phyloP scores from a whole-genome alignment of 1,140 invertebrate species.

The Panonychus citri region DNA sequence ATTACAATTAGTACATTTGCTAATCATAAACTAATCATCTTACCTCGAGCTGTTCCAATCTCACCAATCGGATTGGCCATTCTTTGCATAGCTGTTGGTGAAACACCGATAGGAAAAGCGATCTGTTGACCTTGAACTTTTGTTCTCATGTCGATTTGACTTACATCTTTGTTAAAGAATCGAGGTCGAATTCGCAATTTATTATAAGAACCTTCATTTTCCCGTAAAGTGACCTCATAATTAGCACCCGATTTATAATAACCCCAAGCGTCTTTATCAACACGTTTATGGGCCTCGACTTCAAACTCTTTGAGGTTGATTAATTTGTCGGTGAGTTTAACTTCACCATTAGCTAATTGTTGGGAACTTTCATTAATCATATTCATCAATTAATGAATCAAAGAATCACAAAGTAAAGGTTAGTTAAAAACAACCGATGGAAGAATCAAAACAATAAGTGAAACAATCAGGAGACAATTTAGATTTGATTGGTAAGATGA shows the following conservation, averaged over 20 bases:
- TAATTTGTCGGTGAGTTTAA: slow-evolving; percentile 17
- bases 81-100: slow-evolving; percentile 67
- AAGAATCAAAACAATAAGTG: too few relatives aligned
- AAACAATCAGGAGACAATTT: too few relatives aligned
- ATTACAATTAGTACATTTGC: not conserved
- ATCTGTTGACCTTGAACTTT: too few relatives aligned
- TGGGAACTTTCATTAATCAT: too few relatives aligned
- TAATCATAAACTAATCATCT: not conserved
- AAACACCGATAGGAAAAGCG: too few relatives aligned
- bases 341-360: too few relatives aligned
- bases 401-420: too few relatives aligned
- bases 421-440: too few relatives aligned
- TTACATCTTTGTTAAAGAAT: slow-evolving; percentile 45
- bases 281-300: slow-evolving; percentile 34
- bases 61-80: slow-evolving; percentile 81
- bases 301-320: slow-evolving; percentile 61
- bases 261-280: slow-evolving; percentile 44
- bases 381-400: too few relatives aligned
- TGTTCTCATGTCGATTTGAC: slow-evolving; percentile 34
- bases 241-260: slow-evolving; percentile 75
- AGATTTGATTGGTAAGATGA: too few relatives aligned
- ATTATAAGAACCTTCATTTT: slow-evolving; percentile 46
- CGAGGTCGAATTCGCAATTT: slow-evolving; percentile 54
- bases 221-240: slow-evolving; percentile 42
- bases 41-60: slow-evolving; percentile 54